A percentile compares a stretch with the other conserved stretches of the same genome.
These are phyloP conservation scores for Pseudobourletiella spinata DNA, from an alignment of 1,140 invertebrate species.

Conservation along the genomic window DNA sequence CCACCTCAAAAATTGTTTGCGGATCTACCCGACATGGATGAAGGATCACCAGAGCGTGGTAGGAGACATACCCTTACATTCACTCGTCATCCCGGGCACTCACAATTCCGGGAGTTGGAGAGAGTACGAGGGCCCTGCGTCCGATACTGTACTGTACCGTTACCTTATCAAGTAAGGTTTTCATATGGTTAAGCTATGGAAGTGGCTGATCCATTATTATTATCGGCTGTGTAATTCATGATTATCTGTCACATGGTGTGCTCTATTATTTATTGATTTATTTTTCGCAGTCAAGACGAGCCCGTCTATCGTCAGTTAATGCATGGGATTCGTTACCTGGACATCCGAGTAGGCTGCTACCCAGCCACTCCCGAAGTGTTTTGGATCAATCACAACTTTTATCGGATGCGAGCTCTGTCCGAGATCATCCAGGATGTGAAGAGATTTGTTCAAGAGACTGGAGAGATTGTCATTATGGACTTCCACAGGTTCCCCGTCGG, in stretches of 20 bases:
- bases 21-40: conserved; percentile 55
- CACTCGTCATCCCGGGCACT: conserved; percentile 53
- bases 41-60: conserved; percentile 41
- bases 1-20: conserved; percentile 21
- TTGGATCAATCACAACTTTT: conserved; percentile 61
- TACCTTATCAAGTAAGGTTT: conserved; percentile 44
- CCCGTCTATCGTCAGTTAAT: conserved; percentile 50
- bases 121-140: conserved; percentile 40
- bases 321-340: conserved; percentile 51
- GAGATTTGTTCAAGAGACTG: conserved; percentile 52
- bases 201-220: too few species aligned
- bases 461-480: conserved; percentile 55
- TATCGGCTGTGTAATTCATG: too few species aligned
- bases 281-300: conserved; percentile 54
- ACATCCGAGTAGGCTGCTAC: conserved; percentile 51
- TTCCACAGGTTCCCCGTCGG: conserved; percentile 50
- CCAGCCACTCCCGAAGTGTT: conserved; percentile 45
- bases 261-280: too few species aligned
- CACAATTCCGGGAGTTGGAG: conserved; percentile 54
- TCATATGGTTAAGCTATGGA: too few species aligned
- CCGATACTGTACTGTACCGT: conserved; percentile 43
- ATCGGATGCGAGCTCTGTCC: conserved; percentile 53
- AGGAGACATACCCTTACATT: conserved; percentile 46
- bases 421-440: conserved; percentile 53
- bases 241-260: too few species aligned